Evolutionary conservation across 1,140 invertebrate species (phyloP).

Genomic region (Zaprionus africanus): DNA sequence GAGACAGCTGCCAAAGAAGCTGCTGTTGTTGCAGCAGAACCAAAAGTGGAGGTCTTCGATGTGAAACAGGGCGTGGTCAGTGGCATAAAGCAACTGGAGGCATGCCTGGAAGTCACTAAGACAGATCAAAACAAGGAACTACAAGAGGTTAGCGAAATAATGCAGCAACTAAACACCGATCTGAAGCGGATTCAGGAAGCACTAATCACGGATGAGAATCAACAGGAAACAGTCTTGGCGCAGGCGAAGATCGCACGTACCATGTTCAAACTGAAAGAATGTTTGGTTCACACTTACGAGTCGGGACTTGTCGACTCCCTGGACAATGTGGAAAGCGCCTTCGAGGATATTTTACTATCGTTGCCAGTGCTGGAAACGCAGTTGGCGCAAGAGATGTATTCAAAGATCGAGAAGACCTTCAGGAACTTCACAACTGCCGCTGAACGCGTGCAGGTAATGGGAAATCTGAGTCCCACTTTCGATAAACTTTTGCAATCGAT

Average conservation of each 20-base stretch:
- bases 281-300: conserved; percentile 80
- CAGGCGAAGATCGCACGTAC: conserved; percentile 71
- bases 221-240: conserved; percentile 62
- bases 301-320: conserved; percentile 71
- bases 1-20: conserved; percentile 64
- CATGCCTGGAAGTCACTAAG: conserved; percentile 62
- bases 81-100: conserved; percentile 75
- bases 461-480: conserved; percentile 42
- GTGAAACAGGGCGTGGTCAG: conserved; percentile 71
- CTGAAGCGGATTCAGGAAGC: conserved; percentile 67
- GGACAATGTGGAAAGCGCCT: conserved; percentile 76
- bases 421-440: conserved; percentile 31
- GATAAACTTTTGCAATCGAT: conserved; percentile 50
- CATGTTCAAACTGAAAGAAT: conserved; percentile 80
- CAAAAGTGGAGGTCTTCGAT: conserved; percentile 53
- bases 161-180: conserved; percentile 70
- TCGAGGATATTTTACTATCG: conserved; percentile 75
- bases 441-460: conserved; percentile 19
- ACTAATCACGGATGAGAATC: conserved; percentile 45
- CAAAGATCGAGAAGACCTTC: conserved; percentile 61
- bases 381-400: conserved; percentile 73
- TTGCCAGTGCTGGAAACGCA: conserved; percentile 71
- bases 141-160: conserved; percentile 58
- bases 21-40: conserved; percentile 22
- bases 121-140: conserved; percentile 52